phyloP scores from a whole-genome alignment of 2,113 vertebrate genomes.

The Tetrao urogallus region DNA sequence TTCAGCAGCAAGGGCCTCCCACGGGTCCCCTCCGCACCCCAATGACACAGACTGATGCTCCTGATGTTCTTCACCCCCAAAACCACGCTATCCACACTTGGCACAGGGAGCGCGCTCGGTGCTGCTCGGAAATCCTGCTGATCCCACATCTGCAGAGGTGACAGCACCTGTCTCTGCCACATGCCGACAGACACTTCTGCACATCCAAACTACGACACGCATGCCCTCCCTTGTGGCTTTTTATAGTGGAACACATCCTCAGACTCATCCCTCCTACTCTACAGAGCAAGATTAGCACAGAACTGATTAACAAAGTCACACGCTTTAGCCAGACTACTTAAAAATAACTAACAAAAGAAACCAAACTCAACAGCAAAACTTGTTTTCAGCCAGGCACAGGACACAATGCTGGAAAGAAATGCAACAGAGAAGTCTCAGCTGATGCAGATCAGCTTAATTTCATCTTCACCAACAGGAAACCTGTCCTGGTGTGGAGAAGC shows the following conservation, averaged over 20 bases:
- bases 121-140: not conserved
- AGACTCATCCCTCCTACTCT: not conserved
- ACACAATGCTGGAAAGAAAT: not conserved
- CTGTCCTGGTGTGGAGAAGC: not conserved
- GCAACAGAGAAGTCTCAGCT: not conserved
- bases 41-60: not conserved
- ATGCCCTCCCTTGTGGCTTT: not conserved
- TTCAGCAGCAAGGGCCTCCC: not conserved
- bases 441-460: not conserved
- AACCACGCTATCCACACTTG: not conserved
- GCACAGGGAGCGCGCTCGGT: not conserved
- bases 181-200: not conserved
- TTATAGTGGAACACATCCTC: not conserved
- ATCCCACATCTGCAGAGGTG: not conserved
- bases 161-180: not conserved
- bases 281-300: not conserved
- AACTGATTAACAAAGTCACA: not conserved
- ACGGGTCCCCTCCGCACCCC: not conserved
- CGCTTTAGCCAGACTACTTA: not conserved
- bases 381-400: not conserved
- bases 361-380: not conserved
- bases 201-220: not conserved
- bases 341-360: not conserved
- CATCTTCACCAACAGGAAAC: not conserved
- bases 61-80: not conserved